phyloP scores from a whole-genome alignment of 2,113 vertebrate species.

The Myrmophylax atrothorax region DNA sequence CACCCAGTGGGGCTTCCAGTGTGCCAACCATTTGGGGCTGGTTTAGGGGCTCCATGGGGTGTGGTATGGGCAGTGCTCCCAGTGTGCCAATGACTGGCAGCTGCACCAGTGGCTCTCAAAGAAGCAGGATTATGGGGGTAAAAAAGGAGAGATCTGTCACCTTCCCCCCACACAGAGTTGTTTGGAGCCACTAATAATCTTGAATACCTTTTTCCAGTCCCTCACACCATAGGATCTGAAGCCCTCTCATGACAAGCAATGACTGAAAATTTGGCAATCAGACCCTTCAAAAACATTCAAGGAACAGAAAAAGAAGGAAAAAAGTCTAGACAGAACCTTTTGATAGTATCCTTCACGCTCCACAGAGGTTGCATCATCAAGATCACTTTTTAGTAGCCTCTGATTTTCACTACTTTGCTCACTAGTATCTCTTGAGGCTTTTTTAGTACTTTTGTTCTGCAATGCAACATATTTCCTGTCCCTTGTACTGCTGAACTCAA shows the following conservation, averaged over 20 bases:
- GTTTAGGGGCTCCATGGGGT: not conserved
- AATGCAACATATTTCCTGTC: not conserved
- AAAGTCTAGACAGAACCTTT: not conserved
- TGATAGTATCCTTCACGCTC: not conserved
- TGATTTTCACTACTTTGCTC: not conserved
- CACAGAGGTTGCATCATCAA: not conserved
- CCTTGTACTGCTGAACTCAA: not conserved
- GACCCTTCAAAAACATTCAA: not conserved
- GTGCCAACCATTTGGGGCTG: not conserved
- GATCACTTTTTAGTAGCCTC: not conserved
- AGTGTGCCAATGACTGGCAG: not conserved
- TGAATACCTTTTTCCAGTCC: not conserved
- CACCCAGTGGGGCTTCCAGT: not conserved
- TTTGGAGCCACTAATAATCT: not conserved
- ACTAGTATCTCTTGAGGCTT: not conserved
- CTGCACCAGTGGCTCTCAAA: not conserved
- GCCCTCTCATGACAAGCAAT: not conserved
- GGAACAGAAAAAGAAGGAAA: not conserved
- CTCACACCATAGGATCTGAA: not conserved
- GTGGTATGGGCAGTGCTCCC: not conserved
- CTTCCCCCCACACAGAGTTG: not conserved
- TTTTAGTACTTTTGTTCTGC: not conserved
- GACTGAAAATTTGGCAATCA: not conserved
- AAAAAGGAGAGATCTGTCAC: not conserved
- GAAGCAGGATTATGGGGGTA: not conserved